These are phyloP conservation scores for Tupaia chinensis DNA, from an alignment of 2,113 vertebrate species.

Conservation along the genomic window DNA sequence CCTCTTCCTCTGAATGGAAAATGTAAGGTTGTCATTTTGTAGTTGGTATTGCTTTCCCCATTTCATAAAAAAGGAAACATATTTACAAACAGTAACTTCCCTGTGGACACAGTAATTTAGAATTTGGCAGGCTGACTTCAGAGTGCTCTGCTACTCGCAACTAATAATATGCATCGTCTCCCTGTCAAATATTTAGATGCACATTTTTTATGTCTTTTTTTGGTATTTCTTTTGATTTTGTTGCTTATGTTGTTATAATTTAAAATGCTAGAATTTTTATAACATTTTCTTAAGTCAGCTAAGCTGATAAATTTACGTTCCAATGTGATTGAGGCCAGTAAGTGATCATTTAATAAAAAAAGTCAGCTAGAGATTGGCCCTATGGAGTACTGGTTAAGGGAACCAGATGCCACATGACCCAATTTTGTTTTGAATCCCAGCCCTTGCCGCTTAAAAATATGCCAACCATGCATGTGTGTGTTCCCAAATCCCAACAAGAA, in stretches of 20 bases:
- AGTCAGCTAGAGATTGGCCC: background rate
- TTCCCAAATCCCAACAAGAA: no score
- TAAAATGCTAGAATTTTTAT: conserved; percentile 4
- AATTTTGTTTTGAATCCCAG: no score
- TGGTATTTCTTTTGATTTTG: conserved; percentile 17
- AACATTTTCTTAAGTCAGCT: background rate
- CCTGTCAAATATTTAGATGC: background rate
- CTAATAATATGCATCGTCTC: background rate
- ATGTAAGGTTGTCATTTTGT: background rate
- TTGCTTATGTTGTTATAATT: background rate
- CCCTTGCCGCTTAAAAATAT: no score
- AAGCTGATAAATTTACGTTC: background rate
- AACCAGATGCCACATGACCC: no score
- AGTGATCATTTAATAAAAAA: background rate
- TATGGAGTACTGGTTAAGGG: no score
- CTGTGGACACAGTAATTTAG: background rate
- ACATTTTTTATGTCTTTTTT: background rate
- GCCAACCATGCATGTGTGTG: no score
- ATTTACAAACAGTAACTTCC: background rate
- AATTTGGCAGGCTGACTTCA: background rate
- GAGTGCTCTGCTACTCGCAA: background rate
- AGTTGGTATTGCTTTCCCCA: background rate
- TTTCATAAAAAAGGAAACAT: conserved; percentile 18
- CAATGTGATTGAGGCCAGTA: background rate
- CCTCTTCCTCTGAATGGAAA: background rate